Evolutionary conservation across 1,140 invertebrate genomes (phyloP), one percentile per base, ranked within the genome.

Genomic region (Papilio polytes): DNA sequence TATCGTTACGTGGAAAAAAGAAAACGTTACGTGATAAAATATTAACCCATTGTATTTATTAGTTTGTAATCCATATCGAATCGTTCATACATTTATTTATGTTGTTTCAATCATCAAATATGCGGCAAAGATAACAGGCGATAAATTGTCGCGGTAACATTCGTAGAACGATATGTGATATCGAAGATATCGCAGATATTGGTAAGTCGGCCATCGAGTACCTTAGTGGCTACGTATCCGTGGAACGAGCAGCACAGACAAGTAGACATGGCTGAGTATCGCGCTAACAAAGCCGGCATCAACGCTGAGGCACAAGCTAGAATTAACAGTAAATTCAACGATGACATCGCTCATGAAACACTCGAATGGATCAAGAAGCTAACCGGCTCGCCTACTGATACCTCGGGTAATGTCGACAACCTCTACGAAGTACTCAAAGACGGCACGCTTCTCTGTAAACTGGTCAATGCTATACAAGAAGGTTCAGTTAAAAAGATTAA

Each of bases 291-390:
- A 87, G 90, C 94, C 83, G 94, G 94, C 78, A 95, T 95, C 87
- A 94, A 95, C 87, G 93, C 93, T 63, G 92, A 95, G 66, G 94
- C 94, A 6, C 94, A 95, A 83, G 93, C 91, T 3, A 89, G 90
- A 97, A 98, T 99, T 85, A 98, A 98, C 90, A 98, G 98, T 91
- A 99, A 99, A 95, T 99, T 99, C 95, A 99, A 97, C 91, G 98
- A 98, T 91, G 97, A 98, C 86, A 96, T 99, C 86, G 98, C 98
- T 2, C 96, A 97, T 83, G 98, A 99, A 96, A 97, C 97, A 82
- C 95, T 99, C 84, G 97, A 98, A 96, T 99, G 98, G 98, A 98
- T 99, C 85, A 97, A 97, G 89, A 95, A 96, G 6, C 96, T 99
- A 44, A 98, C 97, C 0, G 97, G 97, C 0, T 97, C 98, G 83